Evolutionary conservation across 2,113 vertebrate genomes (phyloP), one percentile per base, ranked within the genome.

Genomic region (Mastomys natalensis): DNA sequence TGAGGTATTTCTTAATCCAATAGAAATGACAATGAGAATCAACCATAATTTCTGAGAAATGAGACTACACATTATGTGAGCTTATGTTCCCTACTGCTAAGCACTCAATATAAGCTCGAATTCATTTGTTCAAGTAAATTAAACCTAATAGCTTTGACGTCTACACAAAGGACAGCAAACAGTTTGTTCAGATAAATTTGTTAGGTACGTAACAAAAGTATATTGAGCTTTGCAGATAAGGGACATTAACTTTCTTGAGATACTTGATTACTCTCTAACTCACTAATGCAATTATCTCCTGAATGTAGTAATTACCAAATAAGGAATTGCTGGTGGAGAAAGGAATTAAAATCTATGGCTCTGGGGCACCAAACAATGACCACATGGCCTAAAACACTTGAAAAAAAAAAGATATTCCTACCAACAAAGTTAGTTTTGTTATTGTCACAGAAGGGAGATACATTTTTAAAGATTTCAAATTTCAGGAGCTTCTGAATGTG

Each of bases 331-430:
- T 80, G 78, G 93, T 55, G 34, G 26, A 95, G 24, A 81, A 91
- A 96, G 85, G 51, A 88, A 97, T 96, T 89, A 97, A 91, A 94
- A 95, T 87, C 51, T 80, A 40, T 82, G 58, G 43, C 78, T 84
- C 37, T 11, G 22, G 82, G n/a, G 45, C 43, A 94, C 15, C 43
- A 68, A 89, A 95, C 40, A 96, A 88, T 81, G 37, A 81, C 66
- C 48, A 66, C 19, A 48, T 70, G 77, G 62, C 24, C 12, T 74
- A 64, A 95, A 72, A 87, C 89, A 91, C 93, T 96, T 97, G 78
- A 91, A 40, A 19, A 93, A 96, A 97, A 91, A 95, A 85, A 84
- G 8, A 82, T 10, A 45, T 89, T 78, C 62, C 51, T 68, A 78
- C 29, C 34, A 53, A 66, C 43, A 95, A 22, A 70, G 60, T 78